Conservation (phyloP, 2,888 invertebrate species). For the Steinernema scapterisci region DNA sequence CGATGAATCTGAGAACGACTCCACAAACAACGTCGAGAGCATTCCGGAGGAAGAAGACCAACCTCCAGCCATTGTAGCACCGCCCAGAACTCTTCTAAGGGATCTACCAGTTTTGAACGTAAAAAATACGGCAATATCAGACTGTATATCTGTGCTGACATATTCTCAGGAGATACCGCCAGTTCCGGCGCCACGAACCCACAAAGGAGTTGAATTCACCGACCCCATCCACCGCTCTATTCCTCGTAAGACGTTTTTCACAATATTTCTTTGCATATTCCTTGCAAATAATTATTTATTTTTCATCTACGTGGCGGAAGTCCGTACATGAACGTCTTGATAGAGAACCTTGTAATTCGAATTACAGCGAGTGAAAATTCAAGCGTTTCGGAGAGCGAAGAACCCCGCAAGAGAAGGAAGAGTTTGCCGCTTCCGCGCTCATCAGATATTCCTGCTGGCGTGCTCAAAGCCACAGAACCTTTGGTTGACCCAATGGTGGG, state of each 20-base stretch:
- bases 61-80: not conserved
- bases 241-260: conserved; percentile 58
- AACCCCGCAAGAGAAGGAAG: conserved; percentile 24
- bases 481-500: not conserved
- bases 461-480: not conserved
- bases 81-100: not conserved
- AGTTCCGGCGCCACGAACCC: not conserved
- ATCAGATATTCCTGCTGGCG: not conserved
- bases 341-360: too few species aligned
- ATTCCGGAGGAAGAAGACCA: not conserved
- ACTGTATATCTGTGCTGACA: too few species aligned
- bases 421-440: conserved; percentile 1
- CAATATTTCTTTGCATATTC: conserved; percentile 27
- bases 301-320: too few species aligned
- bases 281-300: too few species aligned
- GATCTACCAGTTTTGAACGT: not conserved
- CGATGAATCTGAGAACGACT: not conserved
- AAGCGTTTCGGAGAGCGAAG: conserved; percentile 37
- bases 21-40: not conserved
- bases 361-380: conserved; percentile 63
- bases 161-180: not conserved
- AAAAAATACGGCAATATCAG: too few species aligned
- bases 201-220: conserved; percentile 48
- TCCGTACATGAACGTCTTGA: too few species aligned
- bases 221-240: conserved; percentile 62